Evolutionary conservation across 2,888 invertebrate species (phyloP), one percentile per base, ranked within the genome.

Genomic region (Cephus pygmeus): DNA sequence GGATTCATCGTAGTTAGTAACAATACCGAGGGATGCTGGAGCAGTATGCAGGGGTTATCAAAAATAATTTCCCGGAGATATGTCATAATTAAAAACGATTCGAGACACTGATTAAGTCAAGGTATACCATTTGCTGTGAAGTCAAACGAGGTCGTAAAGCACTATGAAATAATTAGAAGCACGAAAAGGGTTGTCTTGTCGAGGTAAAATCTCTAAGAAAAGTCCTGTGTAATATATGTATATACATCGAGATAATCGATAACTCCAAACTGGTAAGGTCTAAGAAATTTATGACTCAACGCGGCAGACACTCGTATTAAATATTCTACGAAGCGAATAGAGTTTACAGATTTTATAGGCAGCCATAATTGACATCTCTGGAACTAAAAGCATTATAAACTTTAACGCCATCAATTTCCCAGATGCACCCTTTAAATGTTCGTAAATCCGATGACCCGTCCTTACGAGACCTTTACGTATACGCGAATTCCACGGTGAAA

Each of bases 271-370:
- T 31, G 23, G 34, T 23, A 34, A 33, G 36, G 23, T 31, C 35
- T 74, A 31, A 36, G 36, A 74, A 74, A 33, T 33, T 74, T 74
- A 74, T 34, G 74, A 35, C 23, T 6, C 74, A 12, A 34, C 74
- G 34, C 34, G 34, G 23, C 74, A 74, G 35, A 74, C 74, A 36
- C 74, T 74, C 35, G 74, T 35, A 35, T 74, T 35, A 74, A 74
- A 74, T 74, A 74, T 74, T 74, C 74, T n/a, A 74, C 74, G 74
- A 74, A 30, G 34, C 35, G n/a, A 35, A 71, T 71, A 71, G 12
- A 71, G 71, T 33, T 71, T 9, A n/a, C 31, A 71, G 33, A 34
- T 31, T 71, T 71, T 23, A 71, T 71, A 31, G 33, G 33, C 33
- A 31, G 33, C 31, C 71, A 11, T 71, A 71, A 71, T 71, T 34